Evolutionary conservation across 2,888 invertebrate genomes (phyloP), one percentile per base, ranked within the genome.

Genomic region (Latrodectus elegans): DNA sequence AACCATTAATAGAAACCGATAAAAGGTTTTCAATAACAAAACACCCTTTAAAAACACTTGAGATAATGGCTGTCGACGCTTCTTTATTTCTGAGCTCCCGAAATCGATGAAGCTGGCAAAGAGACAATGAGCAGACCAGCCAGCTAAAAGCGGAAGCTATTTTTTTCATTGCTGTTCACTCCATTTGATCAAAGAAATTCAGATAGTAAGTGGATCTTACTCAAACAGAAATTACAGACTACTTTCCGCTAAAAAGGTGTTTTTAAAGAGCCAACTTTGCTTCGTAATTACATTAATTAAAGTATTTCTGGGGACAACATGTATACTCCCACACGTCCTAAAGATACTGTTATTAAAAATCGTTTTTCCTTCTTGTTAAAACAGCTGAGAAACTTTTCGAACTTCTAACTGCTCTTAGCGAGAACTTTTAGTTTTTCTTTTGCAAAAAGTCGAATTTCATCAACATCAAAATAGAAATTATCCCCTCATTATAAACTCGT

Each of bases 21-120:
- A 82, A 82, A 82, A 75, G 74, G 82, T 82, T 82, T 82, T 82
- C 82, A 82, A 82, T 82, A 82, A 82, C 82, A 82, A 82, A 82
- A 82, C 82, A 82, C 82, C 75, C 82, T 82, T 82, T 82, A 82
- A 82, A 82, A 82, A 82, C 75, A 82, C 82, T 82, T 60, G 82
- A 49, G 70, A 74, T 82, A 82, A 82, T 82, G 75, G 82, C 82
- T 82, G 82, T 82, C 82, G 75, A 75, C 82, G 74, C 82, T 82
- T 82, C 82, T 82, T 82, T 82, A 82, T 82, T 82, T 82, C 67
- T 74, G 53, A n/a, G 75, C 74, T 68, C 60, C 70, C 75, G 70
- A 68, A 82, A 82, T 82, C 82, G 82, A 82, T 82, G 67, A 55
- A 55, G 75, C 68, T 75, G 70, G 82, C 68, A 81, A 81, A 53